These are phyloP conservation scores for Ferdinandea cuprea DNA, from an alignment of 2,888 invertebrate species.

Conservation along the genomic window DNA sequence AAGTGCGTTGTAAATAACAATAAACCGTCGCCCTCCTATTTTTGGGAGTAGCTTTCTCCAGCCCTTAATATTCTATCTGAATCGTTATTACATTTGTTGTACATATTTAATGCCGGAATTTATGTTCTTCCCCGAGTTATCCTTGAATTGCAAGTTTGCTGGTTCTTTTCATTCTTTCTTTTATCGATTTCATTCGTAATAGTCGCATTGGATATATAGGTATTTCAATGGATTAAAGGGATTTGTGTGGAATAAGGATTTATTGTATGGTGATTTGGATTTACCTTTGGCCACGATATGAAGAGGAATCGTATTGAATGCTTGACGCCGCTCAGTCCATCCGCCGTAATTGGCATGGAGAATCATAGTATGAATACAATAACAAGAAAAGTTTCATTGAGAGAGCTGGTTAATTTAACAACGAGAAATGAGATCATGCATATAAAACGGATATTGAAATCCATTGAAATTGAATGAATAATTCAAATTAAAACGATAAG, in stretches of 20 bases:
- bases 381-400: background rate
- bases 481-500: background rate
- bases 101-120: slow-evolving; percentile 44
- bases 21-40: slow-evolving; percentile 28
- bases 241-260: slow-evolving; percentile 43
- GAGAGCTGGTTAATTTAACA: slow-evolving; percentile 7
- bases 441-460: background rate
- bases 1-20: slow-evolving; percentile 61
- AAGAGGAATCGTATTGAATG: background rate
- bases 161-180: background rate
- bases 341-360: background rate
- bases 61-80: slow-evolving; percentile 22
- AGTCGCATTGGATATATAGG: slow-evolving; percentile 7
- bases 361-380: background rate
- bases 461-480: slow-evolving; percentile 19
- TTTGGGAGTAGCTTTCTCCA: background rate
- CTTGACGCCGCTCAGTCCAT: background rate
- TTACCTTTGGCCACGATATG: slow-evolving; percentile 15
- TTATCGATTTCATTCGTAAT: slow-evolving; percentile 36
- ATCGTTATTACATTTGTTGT: slow-evolving; percentile 26
- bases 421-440: background rate
- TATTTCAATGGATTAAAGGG: slow-evolving; percentile 45
- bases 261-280: slow-evolving; percentile 41
- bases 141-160: slow-evolving; percentile 14
- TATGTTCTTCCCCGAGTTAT: slow-evolving; percentile 16